Percentiles rank a stretch among this genome's conserved stretches.
Evolutionary conservation across 2,797 vertebrate genomes (phyloP).

Genomic region (Chiloscyllium punctatum): DNA sequence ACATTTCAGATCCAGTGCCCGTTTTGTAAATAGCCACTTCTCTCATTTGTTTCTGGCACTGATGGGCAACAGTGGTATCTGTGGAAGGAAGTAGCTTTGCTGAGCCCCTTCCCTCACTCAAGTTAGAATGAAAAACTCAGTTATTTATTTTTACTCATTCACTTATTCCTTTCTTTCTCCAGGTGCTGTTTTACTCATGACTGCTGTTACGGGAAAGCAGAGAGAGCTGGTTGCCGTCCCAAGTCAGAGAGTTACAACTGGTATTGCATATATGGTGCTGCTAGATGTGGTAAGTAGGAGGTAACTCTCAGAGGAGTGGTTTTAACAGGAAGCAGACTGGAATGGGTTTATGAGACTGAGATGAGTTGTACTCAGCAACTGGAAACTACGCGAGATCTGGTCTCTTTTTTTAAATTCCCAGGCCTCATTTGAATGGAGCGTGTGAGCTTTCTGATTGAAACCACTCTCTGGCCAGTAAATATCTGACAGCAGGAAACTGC

Average conservation of each 20-base stretch:
- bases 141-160: background rate
- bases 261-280: background rate
- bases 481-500: background rate
- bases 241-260: background rate
- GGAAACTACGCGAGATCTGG: background rate
- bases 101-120: background rate
- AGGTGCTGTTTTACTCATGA: slow-evolving; percentile 11
- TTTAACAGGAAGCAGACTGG: background rate
- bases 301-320: background rate
- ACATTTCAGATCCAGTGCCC: too few relatives aligned
- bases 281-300: background rate
- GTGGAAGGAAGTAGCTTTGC: background rate
- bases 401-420: too few relatives aligned
- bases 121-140: background rate
- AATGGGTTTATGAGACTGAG: background rate
- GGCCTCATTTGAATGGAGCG: background rate
- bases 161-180: background rate
- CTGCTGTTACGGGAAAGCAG: background rate
- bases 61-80: background rate
- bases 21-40: background rate
- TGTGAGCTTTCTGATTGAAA: background rate
- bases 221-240: background rate
- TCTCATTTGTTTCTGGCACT: background rate
- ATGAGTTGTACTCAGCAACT: background rate
- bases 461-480: background rate